These are phyloP conservation scores for Epinotia demarniana DNA, from an alignment of 2,888 invertebrate species.

Conservation along the genomic window DNA sequence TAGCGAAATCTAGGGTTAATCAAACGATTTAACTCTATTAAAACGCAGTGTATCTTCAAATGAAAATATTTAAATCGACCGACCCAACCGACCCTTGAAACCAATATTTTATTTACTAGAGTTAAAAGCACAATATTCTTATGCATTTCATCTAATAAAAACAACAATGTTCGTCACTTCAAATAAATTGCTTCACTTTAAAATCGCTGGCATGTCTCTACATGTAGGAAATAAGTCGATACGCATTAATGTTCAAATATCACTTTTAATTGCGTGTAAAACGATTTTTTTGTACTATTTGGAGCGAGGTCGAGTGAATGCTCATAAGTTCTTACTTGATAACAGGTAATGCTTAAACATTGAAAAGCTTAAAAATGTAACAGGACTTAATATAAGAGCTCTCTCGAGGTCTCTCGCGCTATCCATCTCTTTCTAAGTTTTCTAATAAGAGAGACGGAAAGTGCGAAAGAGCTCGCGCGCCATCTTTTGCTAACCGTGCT, in stretches of 20 bases:
- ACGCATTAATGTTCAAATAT: slow-evolving; percentile 3
- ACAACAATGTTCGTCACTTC: background rate
- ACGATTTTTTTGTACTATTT: slow-evolving; percentile 24
- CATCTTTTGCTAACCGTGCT: too few species aligned
- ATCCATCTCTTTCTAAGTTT: too few species aligned
- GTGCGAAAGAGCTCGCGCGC: too few species aligned
- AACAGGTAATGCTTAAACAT: background rate
- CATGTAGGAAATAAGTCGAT: slow-evolving; percentile 20
- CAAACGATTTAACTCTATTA: too few species aligned
- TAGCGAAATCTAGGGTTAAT: too few species aligned
- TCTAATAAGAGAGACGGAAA: too few species aligned
- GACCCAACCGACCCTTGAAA: too few species aligned
- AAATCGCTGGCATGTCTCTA: slow-evolving; percentile 1
- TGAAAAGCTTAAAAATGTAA: slow-evolving; percentile 3
- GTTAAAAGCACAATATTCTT: too few species aligned
- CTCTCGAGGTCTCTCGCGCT: too few species aligned
- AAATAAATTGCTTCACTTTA: background rate
- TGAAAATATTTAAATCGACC: too few species aligned
- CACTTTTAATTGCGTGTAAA: slow-evolving; percentile 26
- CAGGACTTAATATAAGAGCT: background rate
- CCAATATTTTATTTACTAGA: too few species aligned
- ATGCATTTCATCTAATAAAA: background rate
- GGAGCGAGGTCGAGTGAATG: slow-evolving; percentile 43
- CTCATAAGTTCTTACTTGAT: background rate
- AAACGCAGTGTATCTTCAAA: too few species aligned